phyloP scores from a whole-genome alignment of 2,797 vertebrate genomes.

The Etheostoma perlongum region DNA sequence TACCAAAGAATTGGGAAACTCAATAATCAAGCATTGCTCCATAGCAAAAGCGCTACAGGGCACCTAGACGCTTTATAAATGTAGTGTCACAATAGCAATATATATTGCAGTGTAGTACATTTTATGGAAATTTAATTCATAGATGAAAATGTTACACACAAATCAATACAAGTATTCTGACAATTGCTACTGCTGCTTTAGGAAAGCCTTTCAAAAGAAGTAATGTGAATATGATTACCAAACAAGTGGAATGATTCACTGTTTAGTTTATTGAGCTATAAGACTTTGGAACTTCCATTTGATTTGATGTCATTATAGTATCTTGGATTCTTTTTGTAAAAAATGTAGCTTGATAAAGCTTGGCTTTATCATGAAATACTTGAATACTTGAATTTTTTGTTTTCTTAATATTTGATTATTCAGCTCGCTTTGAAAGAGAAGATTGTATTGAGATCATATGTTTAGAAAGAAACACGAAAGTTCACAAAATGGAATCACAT shows the following conservation, averaged over 20 bases:
- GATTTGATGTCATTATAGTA: not conserved
- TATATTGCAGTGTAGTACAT: not conserved
- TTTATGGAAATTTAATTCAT: not conserved
- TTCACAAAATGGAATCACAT: rapidly evolving
- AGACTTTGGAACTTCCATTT: not conserved
- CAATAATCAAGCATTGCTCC: not conserved
- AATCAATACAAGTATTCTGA: too few species aligned
- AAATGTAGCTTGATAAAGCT: not conserved
- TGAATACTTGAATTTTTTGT: not conserved
- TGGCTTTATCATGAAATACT: not conserved
- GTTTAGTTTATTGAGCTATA: not conserved
- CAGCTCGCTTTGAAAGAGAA: not conserved
- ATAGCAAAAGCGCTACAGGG: too few species aligned
- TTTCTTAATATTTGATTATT: conserved; percentile 1
- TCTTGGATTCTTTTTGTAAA: not conserved
- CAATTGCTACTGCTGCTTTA: too few species aligned
- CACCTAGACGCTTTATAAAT: too few species aligned
- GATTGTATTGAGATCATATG: not conserved
- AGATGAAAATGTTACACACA: not conserved
- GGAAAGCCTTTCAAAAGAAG: too few species aligned
- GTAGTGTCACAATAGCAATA: not conserved
- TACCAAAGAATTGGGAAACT: not conserved
- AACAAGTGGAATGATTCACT: not conserved
- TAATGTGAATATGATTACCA: not conserved
- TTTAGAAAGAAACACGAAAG: not conserved